Base-by-base conservation (phyloP, 2,888 invertebrate species). In the Pachliopta kotzebuea region DNA sequence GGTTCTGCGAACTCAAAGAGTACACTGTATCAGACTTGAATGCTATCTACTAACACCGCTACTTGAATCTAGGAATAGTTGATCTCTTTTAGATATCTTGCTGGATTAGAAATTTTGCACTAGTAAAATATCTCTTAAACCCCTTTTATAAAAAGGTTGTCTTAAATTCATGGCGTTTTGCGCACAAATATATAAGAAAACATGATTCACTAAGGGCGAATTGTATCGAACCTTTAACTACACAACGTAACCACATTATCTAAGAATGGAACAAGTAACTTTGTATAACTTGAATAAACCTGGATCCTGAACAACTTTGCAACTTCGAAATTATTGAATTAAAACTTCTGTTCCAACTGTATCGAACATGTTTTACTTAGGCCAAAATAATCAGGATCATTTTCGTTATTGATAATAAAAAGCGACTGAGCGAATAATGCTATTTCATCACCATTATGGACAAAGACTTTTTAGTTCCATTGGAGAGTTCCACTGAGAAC, bases 321-420 rank as follows among this genome's bases (percentile, higher is more conserved):
- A 54, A 60, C 42, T 45, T 45, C 55, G 20, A 61, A 61, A 49
- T 61, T 55, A 61, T 61, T 45, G 61, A 55, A 61, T 55, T 55
- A 49, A 49, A 61, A 49, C 61, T 29, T 55, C n/a, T 37, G 20
- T 56, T n/a, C 21, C 37, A 37, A 14, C 37, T 37, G 18, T 21
- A 29, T 55, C 29, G 26, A 20, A 31, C 29, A 20, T 31, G 20
- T 56, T 37, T 21, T 56, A 14, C n/a, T 56, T 20, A 20, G 21
- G 11, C 21, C 56, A 21, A 24, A 54, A n/a, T 24, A 24, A 24
- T 54, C 26, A 26, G 11, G 9, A 23, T 21, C 23, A 52, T 14
- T 18, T 45, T 45, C 11, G 11, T 45, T 45, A n/a, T 45, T 45
- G 45, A 45, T 45, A 45, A 45, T 45, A 2, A n/a, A n/a, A 45